Conservation (phyloP, 1,140 invertebrate genomes). For the Conopomorpha cramerella region DNA sequence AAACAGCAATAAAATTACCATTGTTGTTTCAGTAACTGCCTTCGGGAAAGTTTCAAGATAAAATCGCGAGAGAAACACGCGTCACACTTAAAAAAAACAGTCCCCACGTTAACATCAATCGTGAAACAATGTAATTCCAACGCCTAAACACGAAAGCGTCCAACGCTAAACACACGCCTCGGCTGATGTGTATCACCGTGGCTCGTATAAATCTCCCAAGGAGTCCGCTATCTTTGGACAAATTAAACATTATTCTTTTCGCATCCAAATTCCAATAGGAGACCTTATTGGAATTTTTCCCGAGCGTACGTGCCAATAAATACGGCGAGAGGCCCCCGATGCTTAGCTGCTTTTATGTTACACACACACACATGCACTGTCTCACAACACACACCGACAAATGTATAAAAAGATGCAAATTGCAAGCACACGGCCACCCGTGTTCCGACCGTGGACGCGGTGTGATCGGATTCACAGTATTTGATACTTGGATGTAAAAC, state of each 20-base stretch:
- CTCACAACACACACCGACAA: conserved; percentile 13
- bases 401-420: conserved; percentile 32
- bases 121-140: too few relatives aligned
- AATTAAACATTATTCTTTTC: conserved; percentile 57
- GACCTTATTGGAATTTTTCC: conserved; percentile 56
- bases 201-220: conserved; percentile 3
- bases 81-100: too few relatives aligned
- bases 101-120: too few relatives aligned
- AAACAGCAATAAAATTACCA: too few relatives aligned
- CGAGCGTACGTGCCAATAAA: conserved; percentile 54
- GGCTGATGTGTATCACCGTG: too few relatives aligned
- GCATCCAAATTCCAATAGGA: conserved; percentile 27
- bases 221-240: too few relatives aligned
- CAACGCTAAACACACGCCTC: too few relatives aligned
- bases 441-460: conserved; percentile 45
- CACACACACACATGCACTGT: conserved; percentile 18
- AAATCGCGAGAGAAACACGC: too few relatives aligned
- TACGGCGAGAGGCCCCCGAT: conserved; percentile 36
- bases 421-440: conserved; percentile 37
- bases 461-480: conserved; percentile 8
- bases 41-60: too few relatives aligned
- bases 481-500: conserved; percentile 23
- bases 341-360: conserved; percentile 44
- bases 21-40: too few relatives aligned
- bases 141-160: too few relatives aligned